A percentile compares a stretch with the other conserved stretches of the same genome.
Conservation (phyloP, 1,140 invertebrate species). For the Leptinotarsa defecta region DNA sequence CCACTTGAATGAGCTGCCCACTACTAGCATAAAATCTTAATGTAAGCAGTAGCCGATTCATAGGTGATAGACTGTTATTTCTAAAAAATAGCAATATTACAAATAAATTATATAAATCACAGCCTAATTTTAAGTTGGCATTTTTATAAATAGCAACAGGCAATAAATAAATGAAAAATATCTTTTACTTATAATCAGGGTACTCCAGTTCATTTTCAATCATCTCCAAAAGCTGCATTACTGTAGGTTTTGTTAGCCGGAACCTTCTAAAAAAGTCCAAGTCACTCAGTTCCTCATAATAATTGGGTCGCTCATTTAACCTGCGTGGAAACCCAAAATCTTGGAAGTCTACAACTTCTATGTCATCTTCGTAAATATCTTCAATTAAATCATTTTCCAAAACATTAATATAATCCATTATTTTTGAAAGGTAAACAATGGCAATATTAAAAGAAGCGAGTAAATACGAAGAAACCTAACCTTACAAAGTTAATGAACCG, state of each 20-base stretch:
- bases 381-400: too few species aligned
- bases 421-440: too few species aligned
- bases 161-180: too few species aligned
- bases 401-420: too few species aligned
- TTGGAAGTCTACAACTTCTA: constrained; percentile 23
- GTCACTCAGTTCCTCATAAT: constrained; percentile 26
- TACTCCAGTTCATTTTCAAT: constrained; percentile 27
- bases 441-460: too few species aligned
- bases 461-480: too few species aligned
- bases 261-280: constrained; percentile 28
- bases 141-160: too few species aligned
- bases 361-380: constrained; percentile 15
- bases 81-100: background rate
- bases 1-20: background rate
- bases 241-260: constrained; percentile 17
- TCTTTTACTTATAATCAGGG: background rate
- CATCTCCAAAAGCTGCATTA: background rate
- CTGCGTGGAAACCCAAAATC: constrained; percentile 30
- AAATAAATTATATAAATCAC: too few species aligned
- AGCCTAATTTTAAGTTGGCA: too few species aligned
- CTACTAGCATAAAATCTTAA: constrained; percentile 6
- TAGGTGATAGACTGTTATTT: constrained; percentile 3
- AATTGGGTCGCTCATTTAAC: constrained; percentile 8
- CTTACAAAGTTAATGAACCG: too few species aligned
- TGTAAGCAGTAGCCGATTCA: background rate